Conservation (phyloP, 2,797 vertebrate species). For the Sphaeramia orbicularis region DNA sequence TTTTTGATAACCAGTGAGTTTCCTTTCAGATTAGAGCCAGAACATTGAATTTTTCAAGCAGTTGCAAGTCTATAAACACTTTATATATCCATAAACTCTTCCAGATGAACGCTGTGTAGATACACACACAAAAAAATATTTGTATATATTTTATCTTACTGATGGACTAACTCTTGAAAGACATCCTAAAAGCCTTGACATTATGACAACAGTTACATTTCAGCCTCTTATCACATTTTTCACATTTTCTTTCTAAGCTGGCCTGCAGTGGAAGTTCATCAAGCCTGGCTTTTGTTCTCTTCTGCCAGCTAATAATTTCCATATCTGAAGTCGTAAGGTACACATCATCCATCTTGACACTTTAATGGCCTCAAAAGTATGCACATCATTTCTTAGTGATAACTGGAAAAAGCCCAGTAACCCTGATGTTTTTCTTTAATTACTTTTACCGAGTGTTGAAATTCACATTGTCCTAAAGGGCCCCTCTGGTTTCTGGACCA, state of each 20-base stretch:
- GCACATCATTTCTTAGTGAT: constrained; percentile 18
- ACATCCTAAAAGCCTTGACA: constrained; percentile 21
- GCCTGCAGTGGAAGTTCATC: constrained; percentile 8
- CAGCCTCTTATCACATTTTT: not conserved
- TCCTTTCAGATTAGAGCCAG: not conserved
- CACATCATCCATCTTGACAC: constrained; percentile 42
- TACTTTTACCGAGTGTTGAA: constrained; percentile 5
- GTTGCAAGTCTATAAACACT: constrained; percentile 15
- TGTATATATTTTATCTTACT: not conserved
- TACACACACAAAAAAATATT: not conserved
- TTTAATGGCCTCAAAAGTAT: constrained; percentile 33
- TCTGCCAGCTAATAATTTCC: constrained; percentile 33
- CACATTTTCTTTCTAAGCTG: not conserved
- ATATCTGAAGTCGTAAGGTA: constrained; percentile 17
- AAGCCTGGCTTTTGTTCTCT: constrained; percentile 31
- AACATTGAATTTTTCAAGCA: constrained; percentile 9
- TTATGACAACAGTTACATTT: constrained; percentile 31
- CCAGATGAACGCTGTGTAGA: constrained; percentile 20
- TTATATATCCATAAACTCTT: constrained; percentile 11
- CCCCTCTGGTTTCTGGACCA: not conserved
- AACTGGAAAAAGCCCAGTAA: not conserved
- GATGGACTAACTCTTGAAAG: not conserved
- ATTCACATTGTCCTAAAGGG: constrained; percentile 15
- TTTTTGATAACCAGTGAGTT: constrained; percentile 3
- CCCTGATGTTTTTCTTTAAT: constrained; percentile 22